A percentile compares a stretch with the other conserved stretches of the same genome.
Evolutionary conservation across 2,888 invertebrate genomes (phyloP).

Genomic region (Tribolium freemani): DNA sequence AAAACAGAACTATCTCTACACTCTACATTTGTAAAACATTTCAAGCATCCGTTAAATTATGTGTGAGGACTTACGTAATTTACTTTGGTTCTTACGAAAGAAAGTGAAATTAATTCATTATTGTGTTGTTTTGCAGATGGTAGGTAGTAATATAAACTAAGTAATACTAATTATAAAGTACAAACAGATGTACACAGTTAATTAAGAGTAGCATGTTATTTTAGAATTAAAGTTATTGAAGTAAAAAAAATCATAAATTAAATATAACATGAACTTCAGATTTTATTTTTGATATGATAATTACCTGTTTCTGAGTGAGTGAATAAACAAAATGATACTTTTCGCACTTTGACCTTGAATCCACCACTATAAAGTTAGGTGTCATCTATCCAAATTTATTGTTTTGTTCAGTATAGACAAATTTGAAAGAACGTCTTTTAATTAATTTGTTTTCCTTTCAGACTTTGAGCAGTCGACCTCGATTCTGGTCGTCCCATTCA

Average conservation of each 20-base stretch:
- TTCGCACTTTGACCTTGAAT: no score
- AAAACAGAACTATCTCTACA: not conserved
- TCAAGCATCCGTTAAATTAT: conserved; percentile 20
- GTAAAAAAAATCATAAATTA: no score
- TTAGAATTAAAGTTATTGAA: no score
- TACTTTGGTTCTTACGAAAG: not conserved
- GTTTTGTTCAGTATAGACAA: not conserved
- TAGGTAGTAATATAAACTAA: no score
- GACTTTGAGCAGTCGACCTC: conserved; percentile 68
- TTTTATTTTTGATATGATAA: no score
- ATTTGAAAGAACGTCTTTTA: not conserved
- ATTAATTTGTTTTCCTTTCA: conserved; percentile 59
- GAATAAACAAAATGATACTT: no score
- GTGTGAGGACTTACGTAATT: conserved; percentile 18
- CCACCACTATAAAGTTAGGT: not conserved
- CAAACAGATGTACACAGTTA: no score
- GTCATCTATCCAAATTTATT: conserved; percentile 28
- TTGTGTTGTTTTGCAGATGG: not conserved
- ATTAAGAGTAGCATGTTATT: no score
- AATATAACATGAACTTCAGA: no score
- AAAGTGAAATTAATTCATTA: not conserved
- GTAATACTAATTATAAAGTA: no score
- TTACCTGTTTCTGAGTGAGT: no score
- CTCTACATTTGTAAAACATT: not conserved
- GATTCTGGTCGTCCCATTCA: conserved; percentile 65